These are phyloP conservation scores for Tetrax tetrax DNA, from an alignment of 2,113 vertebrate species.

Conservation along the genomic window DNA sequence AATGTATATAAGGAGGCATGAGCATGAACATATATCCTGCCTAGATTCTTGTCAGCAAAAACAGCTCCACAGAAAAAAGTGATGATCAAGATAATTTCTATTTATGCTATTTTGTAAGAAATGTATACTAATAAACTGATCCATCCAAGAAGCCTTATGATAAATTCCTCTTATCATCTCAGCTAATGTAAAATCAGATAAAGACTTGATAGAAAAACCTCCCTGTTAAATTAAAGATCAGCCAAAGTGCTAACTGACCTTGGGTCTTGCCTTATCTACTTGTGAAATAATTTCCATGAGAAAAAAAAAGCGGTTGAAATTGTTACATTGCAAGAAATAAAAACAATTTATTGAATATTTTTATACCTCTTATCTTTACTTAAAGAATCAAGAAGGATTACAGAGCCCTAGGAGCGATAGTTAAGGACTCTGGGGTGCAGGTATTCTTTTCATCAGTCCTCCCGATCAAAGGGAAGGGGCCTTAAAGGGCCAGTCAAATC, in stretches of 20 bases:
- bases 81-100: accelerated
- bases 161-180: not conserved
- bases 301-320: not conserved
- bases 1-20: not conserved
- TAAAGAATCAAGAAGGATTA: not conserved
- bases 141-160: not conserved
- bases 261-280: not conserved
- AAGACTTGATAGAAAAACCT: not conserved
- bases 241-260: not conserved
- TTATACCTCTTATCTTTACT: not conserved
- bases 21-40: not conserved
- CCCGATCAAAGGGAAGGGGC: too few species aligned
- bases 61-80: not conserved
- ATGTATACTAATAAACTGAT: not conserved
- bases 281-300: not conserved
- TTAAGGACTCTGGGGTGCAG: too few species aligned
- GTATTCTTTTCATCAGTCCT: too few species aligned
- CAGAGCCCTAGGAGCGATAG: too few species aligned
- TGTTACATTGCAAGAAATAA: not conserved
- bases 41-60: not conserved
- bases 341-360: not conserved
- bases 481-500: too few species aligned
- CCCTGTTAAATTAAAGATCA: not conserved
- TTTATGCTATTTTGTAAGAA: not conserved
- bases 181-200: not conserved